A percentile compares a stretch with the other conserved stretches of the same genome.
These are phyloP conservation scores for Ostrea denselamellosa DNA, from an alignment of 1,140 invertebrate species.

Conservation along the genomic window DNA sequence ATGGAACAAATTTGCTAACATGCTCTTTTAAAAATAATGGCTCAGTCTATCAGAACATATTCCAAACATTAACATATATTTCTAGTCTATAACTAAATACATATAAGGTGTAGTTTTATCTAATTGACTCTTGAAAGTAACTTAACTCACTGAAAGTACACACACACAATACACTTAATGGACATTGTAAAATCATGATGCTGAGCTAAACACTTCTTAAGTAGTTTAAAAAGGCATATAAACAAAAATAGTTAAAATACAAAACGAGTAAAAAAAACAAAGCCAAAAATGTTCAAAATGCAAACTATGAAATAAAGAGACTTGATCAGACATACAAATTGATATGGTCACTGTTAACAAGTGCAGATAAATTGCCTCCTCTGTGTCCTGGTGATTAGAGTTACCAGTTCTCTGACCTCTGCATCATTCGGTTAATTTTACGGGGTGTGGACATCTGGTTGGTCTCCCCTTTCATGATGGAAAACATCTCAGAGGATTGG, in stretches of 20 bases:
- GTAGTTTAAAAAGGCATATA: background rate
- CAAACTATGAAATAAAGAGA: conserved; percentile 24
- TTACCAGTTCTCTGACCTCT: conserved; percentile 44
- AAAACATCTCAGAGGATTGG: conserved; percentile 40
- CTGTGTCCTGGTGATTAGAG: background rate
- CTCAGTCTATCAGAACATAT: no score
- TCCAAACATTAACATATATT: no score
- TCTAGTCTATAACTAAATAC: no score
- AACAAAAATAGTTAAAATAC: background rate
- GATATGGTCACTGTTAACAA: background rate
- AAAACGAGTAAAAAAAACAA: background rate
- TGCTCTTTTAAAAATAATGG: no score
- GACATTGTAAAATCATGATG: background rate
- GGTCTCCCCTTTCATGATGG: conserved; percentile 39
- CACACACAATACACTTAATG: no score
- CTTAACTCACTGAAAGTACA: no score
- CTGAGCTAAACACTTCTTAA: background rate
- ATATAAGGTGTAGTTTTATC: no score
- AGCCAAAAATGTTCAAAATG: background rate
- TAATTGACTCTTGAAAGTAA: no score
- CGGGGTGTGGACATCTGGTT: conserved; percentile 1
- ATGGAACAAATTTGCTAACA: background rate
- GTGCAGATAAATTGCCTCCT: background rate
- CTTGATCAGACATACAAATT: background rate
- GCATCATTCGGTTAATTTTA: conserved; percentile 42